phyloP scores from a whole-genome alignment of 2,113 vertebrate species.

The Pelvicachromis taeniatus region DNA sequence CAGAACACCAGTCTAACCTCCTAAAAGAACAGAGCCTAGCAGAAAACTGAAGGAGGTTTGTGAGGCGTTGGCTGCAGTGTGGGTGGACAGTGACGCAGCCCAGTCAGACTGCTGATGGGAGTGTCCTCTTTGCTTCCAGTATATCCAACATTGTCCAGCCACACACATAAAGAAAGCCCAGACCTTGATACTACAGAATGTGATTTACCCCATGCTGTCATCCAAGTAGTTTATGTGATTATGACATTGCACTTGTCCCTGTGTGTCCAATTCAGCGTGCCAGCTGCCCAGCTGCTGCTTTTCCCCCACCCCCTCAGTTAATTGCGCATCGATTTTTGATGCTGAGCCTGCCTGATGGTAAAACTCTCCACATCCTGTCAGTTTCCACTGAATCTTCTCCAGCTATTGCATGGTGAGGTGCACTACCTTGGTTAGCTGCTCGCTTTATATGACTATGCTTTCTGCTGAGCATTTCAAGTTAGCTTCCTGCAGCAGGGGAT shows the following conservation, averaged over 20 bases:
- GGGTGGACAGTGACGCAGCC: conserved; percentile 49
- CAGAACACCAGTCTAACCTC: not conserved
- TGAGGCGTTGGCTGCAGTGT: conserved; percentile 36
- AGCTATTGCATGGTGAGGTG: conserved; percentile 29
- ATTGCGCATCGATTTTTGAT: conserved; percentile 29
- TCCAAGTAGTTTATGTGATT: conserved; percentile 8
- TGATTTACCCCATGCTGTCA: not conserved
- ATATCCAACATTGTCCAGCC: not conserved
- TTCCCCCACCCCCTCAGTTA: conserved; percentile 2
- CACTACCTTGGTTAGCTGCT: not conserved
- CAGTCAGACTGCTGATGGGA: conserved; percentile 50
- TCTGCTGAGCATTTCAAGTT: conserved; percentile 52
- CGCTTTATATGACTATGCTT: conserved; percentile 1
- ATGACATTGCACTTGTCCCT: conserved; percentile 3
- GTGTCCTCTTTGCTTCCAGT: conserved; percentile 27
- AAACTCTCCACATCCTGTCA: not conserved
- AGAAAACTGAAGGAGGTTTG: conserved; percentile 15
- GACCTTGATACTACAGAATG: not conserved
- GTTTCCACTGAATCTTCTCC: not conserved
- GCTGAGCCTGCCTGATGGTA: not conserved
- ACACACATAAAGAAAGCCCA: not conserved
- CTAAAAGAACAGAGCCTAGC: not conserved
- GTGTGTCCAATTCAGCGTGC: not conserved
- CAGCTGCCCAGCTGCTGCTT: conserved; percentile 45
- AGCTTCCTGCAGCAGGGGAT: conserved; percentile 74